Evolutionary conservation across 2,888 invertebrate species (phyloP).

Genomic region (Platycnemis pennipes): DNA sequence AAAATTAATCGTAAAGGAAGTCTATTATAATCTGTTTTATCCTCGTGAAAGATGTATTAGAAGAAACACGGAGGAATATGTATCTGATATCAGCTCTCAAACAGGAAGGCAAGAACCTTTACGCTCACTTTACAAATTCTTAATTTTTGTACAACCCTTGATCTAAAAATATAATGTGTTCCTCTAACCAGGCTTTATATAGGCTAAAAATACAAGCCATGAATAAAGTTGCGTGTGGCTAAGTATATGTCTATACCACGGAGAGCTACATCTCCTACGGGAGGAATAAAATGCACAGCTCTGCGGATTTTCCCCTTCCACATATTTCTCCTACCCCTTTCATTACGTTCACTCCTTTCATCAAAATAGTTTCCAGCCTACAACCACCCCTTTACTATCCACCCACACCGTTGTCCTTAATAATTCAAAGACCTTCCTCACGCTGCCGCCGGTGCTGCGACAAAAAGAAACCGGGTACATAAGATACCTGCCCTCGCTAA

Average conservation of each 20-base stretch:
- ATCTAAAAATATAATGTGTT: too few species aligned
- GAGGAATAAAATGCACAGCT: not conserved
- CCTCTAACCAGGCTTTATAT: too few species aligned
- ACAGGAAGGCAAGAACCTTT: too few species aligned
- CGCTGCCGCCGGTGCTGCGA: slow-evolving; percentile 1
- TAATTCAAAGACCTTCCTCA: not conserved
- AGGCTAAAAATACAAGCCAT: not conserved
- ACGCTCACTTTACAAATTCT: too few species aligned
- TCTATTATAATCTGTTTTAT: too few species aligned
- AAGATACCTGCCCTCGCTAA: too few species aligned
- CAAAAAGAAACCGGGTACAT: not conserved
- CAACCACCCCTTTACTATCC: not conserved
- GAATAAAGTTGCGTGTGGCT: not conserved
- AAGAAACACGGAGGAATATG: too few species aligned
- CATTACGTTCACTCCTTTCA: not conserved
- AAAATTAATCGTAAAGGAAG: too few species aligned
- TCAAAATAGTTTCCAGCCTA: not conserved
- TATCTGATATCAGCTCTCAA: too few species aligned
- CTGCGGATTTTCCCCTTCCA: not conserved
- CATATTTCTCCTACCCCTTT: too few species aligned
- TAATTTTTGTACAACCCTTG: too few species aligned
- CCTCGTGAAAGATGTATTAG: too few species aligned
- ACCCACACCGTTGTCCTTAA: not conserved
- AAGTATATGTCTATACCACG: not conserved
- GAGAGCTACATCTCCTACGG: not conserved